Evolutionary conservation across 2,797 vertebrate species (phyloP).

Genomic region (Enteromius anoplus): DNA sequence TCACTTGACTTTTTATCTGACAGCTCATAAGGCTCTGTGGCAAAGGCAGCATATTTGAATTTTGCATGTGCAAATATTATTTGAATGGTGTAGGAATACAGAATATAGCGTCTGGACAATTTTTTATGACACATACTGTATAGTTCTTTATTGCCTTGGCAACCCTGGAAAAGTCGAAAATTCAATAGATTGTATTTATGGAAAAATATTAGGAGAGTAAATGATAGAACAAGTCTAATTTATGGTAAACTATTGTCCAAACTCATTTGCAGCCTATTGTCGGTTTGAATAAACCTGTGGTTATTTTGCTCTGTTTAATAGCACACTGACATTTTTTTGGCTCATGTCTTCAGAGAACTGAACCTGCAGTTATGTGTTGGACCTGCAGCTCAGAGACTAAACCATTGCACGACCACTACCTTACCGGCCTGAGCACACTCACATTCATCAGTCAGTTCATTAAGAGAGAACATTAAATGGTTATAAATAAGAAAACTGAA

Average conservation of each 20-base stretch:
- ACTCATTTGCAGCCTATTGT: slow-evolving; percentile 1
- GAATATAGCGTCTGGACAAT: background rate
- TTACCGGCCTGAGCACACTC: background rate
- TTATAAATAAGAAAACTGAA: background rate
- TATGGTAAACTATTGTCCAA: background rate
- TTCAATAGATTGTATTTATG: background rate
- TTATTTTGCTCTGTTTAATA: background rate
- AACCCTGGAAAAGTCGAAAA: background rate
- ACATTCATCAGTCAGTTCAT: background rate
- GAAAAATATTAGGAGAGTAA: background rate
- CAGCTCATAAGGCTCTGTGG: background rate
- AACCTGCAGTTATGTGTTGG: background rate
- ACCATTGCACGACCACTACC: background rate
- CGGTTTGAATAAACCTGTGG: background rate
- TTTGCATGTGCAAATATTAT: no score
- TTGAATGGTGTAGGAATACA: background rate
- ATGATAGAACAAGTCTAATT: background rate
- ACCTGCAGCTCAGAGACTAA: background rate
- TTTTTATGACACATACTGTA: background rate
- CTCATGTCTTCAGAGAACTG: background rate
- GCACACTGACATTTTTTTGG: slow-evolving; percentile 3
- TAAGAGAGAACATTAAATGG: slow-evolving; percentile 14
- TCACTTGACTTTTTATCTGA: background rate
- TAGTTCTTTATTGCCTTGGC: background rate
- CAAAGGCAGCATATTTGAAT: background rate